Evolutionary conservation across 2,888 invertebrate genomes (phyloP), one percentile per base, ranked within the genome.

Genomic region (Caenorhabditis sinica): DNA sequence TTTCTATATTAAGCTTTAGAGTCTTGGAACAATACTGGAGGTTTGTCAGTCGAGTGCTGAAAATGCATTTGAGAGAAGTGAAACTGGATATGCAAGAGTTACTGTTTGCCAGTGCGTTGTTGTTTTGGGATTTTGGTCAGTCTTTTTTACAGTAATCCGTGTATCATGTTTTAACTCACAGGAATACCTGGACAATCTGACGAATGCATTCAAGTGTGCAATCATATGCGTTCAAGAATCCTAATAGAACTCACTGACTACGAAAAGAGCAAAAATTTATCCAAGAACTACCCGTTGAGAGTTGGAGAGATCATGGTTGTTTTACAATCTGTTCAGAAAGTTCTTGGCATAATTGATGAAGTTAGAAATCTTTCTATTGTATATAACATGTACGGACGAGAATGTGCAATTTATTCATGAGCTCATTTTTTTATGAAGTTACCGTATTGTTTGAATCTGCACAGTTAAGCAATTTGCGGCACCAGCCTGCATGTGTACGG

Each of bases 101-200:
- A n/a, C 56, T 75, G 36, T 28, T 66, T 17, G 28, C 56, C 20
- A 40, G 63, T 9, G 75, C 65, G 9, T 25, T 75, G n/a, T 23
- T 75, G 17, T 75, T 53, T 20, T 75, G 75, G 75, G 75, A 75
- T 56, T 66, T 66, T 25, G 75, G 75, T 75, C 20, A 36, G 36
- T 17, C 2, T 15, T 17, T 15, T n/a, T 20, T 20, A 49, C 6
- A 20, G 5, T 20, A 20, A 49, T 5, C 13, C 40, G 2, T 2
- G 11, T 11, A 11, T 40, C 13, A 6, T 11, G 11, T 13, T 11
- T 40, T 13, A 49, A 20, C 2, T 6, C 6, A 3, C 28, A 58
- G 56, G 56, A 15, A 30, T 58, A 15, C 56, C 28, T 2, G 28
- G 23, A 28, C 56, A 58, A 28, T 25, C 56, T 1, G 56, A 58